These are phyloP conservation scores for Sebastes elongatus DNA, from an alignment of 2,797 vertebrate species.

Conservation along the genomic window DNA sequence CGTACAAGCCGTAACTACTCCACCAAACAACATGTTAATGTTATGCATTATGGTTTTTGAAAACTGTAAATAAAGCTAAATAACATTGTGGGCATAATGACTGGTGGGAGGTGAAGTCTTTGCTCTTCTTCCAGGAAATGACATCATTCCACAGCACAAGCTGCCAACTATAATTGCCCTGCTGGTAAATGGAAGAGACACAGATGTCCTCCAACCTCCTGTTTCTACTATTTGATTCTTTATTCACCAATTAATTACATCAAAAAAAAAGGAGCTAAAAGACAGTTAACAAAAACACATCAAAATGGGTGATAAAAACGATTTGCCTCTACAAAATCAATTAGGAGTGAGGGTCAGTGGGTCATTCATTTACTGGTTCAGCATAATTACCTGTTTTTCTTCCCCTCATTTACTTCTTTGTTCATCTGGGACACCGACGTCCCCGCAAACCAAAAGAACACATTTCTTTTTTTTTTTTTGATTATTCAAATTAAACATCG, in stretches of 20 bases:
- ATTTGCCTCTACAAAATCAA: conserved; percentile 81
- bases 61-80: conserved; percentile 50
- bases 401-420: conserved; percentile 84
- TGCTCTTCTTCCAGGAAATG: conserved; percentile 62
- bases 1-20: neutral
- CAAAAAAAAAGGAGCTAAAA: conserved; percentile 33
- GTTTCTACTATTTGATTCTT: conserved; percentile 58
- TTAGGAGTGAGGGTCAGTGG: conserved; percentile 81
- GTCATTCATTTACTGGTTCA: conserved; percentile 84
- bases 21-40: conserved; percentile 23
- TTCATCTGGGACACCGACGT: conserved; percentile 80
- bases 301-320: conserved; percentile 72
- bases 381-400: conserved; percentile 87
- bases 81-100: conserved; percentile 16
- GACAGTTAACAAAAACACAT: conserved; percentile 76
- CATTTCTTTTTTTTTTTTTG: conserved; percentile 44
- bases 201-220: conserved; percentile 27
- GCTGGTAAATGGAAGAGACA: conserved; percentile 55
- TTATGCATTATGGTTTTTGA: conserved; percentile 34
- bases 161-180: conserved; percentile 59
- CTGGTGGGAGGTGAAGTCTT: conserved; percentile 37
- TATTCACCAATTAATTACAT: conserved; percentile 82
- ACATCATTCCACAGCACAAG: conserved; percentile 51
- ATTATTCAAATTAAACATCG: conserved; percentile 84
- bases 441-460: conserved; percentile 76